These are phyloP conservation scores for Drosophila neocordata DNA, from an alignment of 1,140 invertebrate genomes.

Conservation along the genomic window DNA sequence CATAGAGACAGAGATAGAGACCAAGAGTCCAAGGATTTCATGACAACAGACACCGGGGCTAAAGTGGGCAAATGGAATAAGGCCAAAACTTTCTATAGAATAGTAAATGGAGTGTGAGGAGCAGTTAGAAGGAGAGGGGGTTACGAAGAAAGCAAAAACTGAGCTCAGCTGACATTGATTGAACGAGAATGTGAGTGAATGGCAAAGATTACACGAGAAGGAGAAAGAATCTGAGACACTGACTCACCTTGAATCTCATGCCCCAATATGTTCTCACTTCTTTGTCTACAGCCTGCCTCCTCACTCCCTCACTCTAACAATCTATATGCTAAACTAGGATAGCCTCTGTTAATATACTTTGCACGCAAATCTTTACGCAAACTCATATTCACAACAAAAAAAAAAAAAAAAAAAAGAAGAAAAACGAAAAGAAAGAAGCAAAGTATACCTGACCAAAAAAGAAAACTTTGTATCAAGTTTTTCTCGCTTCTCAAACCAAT, in stretches of 20 bases:
- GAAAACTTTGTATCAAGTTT: slow-evolving; percentile 61
- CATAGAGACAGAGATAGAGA: not conserved
- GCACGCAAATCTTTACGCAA: slow-evolving; percentile 34
- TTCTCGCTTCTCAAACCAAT: slow-evolving; percentile 30
- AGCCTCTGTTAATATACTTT: slow-evolving; percentile 39
- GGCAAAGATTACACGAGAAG: slow-evolving; percentile 47
- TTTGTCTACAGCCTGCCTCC: no score
- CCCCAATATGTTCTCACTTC: slow-evolving; percentile 6
- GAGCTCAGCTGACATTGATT: slow-evolving; percentile 68
- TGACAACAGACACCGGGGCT: slow-evolving; percentile 10
- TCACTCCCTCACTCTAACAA: not conserved
- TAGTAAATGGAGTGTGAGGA: not conserved
- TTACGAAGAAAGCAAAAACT: not conserved
- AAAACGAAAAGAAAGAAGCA: no score
- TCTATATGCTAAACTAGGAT: slow-evolving; percentile 8
- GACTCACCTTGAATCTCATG: slow-evolving; percentile 35
- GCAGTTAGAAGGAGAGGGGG: not conserved
- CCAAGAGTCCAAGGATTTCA: slow-evolving; percentile 19
- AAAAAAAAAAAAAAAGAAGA: not conserved
- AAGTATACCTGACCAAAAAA: not conserved
- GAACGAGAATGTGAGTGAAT: slow-evolving; percentile 60
- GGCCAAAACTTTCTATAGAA: slow-evolving; percentile 34
- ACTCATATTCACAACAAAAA: not conserved
- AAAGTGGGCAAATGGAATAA: slow-evolving; percentile 15
- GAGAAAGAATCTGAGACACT: slow-evolving; percentile 14